phyloP scores from a whole-genome alignment of 2,888 invertebrate species.

The Rhamnusium bicolor region DNA sequence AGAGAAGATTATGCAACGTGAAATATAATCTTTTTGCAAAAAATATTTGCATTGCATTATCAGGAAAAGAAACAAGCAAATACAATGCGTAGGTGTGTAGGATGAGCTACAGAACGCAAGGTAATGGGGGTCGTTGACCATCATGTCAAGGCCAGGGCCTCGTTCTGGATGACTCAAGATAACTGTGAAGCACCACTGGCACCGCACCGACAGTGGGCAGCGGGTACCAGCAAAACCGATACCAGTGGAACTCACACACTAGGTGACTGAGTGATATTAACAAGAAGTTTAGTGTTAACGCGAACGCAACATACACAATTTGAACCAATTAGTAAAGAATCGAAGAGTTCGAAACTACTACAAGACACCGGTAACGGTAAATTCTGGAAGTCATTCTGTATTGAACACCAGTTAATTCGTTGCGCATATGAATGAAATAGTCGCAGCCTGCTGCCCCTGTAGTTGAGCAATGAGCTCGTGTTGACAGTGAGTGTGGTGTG shows the following conservation, averaged over 20 bases:
- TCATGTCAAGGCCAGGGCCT: slow-evolving; percentile 54
- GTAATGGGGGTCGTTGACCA: slow-evolving; percentile 65
- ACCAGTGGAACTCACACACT: slow-evolving; percentile 48
- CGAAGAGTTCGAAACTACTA: slow-evolving; percentile 41
- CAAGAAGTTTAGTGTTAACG: slow-evolving; percentile 50
- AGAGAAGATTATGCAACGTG: neutral
- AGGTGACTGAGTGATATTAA: slow-evolving; percentile 48
- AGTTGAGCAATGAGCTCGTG: slow-evolving; percentile 56
- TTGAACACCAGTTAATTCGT: slow-evolving; percentile 62
- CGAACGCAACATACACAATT: slow-evolving; percentile 36
- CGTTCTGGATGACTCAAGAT: slow-evolving; percentile 57
- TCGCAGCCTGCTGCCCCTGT: slow-evolving; percentile 11
- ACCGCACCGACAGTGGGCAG: slow-evolving; percentile 24
- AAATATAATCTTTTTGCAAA: neutral
- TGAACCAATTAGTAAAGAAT: slow-evolving; percentile 44
- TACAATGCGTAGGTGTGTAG: slow-evolving; percentile 56
- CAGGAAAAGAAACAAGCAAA: slow-evolving; percentile 15
- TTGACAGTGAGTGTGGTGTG: slow-evolving; percentile 62
- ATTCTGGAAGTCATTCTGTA: slow-evolving; percentile 68
- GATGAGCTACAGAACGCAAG: slow-evolving; percentile 54
- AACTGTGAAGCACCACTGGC: slow-evolving; percentile 63
- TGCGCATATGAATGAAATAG: slow-evolving; percentile 68
- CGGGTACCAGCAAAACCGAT: slow-evolving; percentile 53
- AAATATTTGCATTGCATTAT: neutral
- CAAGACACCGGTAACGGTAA: slow-evolving; percentile 65